Base-by-base conservation (phyloP, 1,140 invertebrate genomes). In the Protaetia brevitarsis region DNA sequence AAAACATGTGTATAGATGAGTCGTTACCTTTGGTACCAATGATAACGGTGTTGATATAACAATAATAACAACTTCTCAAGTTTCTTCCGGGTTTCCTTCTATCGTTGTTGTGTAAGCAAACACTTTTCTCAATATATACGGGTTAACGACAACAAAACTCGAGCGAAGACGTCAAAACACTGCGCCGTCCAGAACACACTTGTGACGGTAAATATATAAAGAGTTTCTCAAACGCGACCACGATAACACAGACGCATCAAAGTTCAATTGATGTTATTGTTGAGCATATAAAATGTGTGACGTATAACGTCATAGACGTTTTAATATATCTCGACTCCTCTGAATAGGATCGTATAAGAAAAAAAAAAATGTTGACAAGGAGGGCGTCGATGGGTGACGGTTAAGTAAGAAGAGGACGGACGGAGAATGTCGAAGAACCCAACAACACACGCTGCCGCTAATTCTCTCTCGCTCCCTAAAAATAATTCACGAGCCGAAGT, bases 401-500 rank as follows among this genome's bases (percentile, higher is more conserved):
- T n/a, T n/a, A n/a, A n/a, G n/a, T n/a, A n/a, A n/a, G n/a, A n/a
- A n/a, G n/a, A n/a, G n/a, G n/a, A n/a, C n/a, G n/a, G n/a, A n/a
- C n/a, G n/a, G n/a, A n/a, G n/a, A n/a, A n/a, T n/a, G n/a, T 19
- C 41, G 21, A 51, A 51, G 41, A 51, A 23, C 41, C 26, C 41
- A n/a, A n/a, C n/a, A n/a, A n/a, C n/a, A 5, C 16, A 51, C 41
- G 19, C 21, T 23, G 26, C 19, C 16, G 26, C 13, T 51, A 51
- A 51, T 51, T 23, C 41, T 23, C 41, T 51, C 41, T n/a, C n/a
- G n/a, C n/a, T 19, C 26, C 41, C 41, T 51, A 51, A 51, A 51
- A 23, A 51, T 51, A 51, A 51, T 51, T 51, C 41, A 21, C 41
- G 41, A 51, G 19, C 41, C 41, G 19, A 51, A 51, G 41, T 51